These are phyloP conservation scores for Lasioglossum baleicum DNA, from an alignment of 1,140 invertebrate species.

Conservation along the genomic window DNA sequence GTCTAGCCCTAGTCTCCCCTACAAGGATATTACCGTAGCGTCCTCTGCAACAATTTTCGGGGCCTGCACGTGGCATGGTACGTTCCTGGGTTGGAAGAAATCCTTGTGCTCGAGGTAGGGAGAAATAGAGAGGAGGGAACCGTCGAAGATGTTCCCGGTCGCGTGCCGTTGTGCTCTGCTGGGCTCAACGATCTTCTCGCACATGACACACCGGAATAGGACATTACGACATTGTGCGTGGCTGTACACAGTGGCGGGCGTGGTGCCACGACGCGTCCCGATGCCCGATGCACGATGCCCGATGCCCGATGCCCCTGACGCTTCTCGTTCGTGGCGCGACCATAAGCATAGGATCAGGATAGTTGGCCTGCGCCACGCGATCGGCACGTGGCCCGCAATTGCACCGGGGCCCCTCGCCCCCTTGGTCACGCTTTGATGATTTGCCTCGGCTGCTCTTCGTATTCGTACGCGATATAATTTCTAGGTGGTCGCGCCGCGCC, in stretches of 20 bases:
- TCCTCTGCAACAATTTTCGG: too few species aligned
- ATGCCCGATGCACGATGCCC: neutral
- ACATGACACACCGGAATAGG: constrained; percentile 75
- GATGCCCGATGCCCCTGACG: neutral
- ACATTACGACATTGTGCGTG: constrained; percentile 62
- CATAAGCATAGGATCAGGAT: neutral
- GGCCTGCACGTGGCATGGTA: too few species aligned
- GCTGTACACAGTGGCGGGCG: constrained; percentile 31
- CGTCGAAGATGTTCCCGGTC: constrained; percentile 59
- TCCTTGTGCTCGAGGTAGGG: neutral
- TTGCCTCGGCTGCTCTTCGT: constrained; percentile 16
- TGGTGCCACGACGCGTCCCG: constrained; percentile 19
- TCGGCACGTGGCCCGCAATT: constrained; percentile 69
- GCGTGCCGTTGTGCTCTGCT: constrained; percentile 75
- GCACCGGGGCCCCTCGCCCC: constrained; percentile 18
- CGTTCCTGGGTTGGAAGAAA: neutral
- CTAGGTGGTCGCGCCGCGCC: constrained; percentile 1
- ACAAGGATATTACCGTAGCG: too few species aligned
- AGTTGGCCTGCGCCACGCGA: constrained; percentile 67
- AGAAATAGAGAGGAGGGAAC: constrained; percentile 40
- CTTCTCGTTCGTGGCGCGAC: neutral
- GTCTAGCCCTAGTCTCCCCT: too few species aligned
- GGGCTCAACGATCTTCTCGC: constrained; percentile 73
- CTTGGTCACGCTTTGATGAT: constrained; percentile 51
- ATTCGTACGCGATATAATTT: constrained; percentile 11